Conservation (phyloP, 2,888 invertebrate species). For the Lypha dubia region DNA sequence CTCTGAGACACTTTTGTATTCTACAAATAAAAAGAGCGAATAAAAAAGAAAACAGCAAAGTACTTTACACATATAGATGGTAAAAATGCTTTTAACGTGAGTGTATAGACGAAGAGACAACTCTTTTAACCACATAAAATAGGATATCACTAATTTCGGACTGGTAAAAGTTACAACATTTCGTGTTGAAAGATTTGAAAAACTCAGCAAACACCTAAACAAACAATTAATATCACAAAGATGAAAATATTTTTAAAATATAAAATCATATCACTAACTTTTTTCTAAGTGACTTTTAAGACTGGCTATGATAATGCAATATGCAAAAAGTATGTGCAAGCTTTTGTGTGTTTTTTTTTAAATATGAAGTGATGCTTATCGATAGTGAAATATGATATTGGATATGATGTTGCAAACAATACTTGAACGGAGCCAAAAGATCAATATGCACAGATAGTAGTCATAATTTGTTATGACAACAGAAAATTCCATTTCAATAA, state of each 20-base stretch:
- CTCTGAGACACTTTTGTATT: slow-evolving; percentile 76
- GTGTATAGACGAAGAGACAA: background rate
- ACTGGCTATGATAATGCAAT: background rate
- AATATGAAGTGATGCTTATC: slow-evolving; percentile 82
- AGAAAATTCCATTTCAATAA: slow-evolving; percentile 72
- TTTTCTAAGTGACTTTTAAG: background rate
- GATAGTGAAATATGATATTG: slow-evolving; percentile 80
- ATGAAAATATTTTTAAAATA: too few relatives aligned
- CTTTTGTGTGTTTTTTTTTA: slow-evolving; percentile 75
- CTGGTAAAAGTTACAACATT: too few relatives aligned
- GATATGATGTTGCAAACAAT: slow-evolving; percentile 72
- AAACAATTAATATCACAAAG: too few relatives aligned
- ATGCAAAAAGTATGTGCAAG: slow-evolving; percentile 32
- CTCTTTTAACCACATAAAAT: background rate
- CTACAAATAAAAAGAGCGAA: slow-evolving; percentile 50
- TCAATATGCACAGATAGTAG: slow-evolving; percentile 71
- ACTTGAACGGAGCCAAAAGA: slow-evolving; percentile 70
- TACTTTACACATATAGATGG: background rate
- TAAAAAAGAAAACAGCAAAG: slow-evolving; percentile 39
- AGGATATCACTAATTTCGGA: background rate
- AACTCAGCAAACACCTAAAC: too few relatives aligned
- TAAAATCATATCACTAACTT: too few relatives aligned
- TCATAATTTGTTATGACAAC: slow-evolving; percentile 72
- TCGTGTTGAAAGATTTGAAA: too few relatives aligned
- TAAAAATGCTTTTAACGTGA: slow-evolving; percentile 52